phyloP scores from a whole-genome alignment of 2,888 invertebrate genomes.

The Hypolimnas misippus region DNA sequence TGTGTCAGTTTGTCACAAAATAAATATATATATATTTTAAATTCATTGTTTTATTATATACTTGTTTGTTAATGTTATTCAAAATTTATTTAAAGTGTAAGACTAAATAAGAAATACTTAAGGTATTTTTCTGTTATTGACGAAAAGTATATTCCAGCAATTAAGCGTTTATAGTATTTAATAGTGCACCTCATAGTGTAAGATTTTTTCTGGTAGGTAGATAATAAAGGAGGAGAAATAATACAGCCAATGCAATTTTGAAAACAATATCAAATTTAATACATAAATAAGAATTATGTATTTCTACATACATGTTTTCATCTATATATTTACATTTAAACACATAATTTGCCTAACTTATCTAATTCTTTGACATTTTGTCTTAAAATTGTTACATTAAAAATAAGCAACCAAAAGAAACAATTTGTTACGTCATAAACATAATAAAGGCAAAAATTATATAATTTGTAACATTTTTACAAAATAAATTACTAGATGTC shows the following conservation, averaged over 20 bases:
- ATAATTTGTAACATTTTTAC: slow-evolving; percentile 63
- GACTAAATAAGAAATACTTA: no score
- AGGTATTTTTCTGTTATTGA: no score
- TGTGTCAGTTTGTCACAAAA: background rate
- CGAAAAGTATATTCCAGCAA: no score
- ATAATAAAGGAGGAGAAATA: slow-evolving; percentile 57
- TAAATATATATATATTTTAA: slow-evolving; percentile 1
- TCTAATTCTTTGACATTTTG: slow-evolving; percentile 66
- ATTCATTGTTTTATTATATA: slow-evolving; percentile 5
- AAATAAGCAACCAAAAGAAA: slow-evolving; percentile 73
- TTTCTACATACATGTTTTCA: slow-evolving; percentile 80
- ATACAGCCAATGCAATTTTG: slow-evolving; percentile 78
- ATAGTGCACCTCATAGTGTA: no score
- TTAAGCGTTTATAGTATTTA: no score
- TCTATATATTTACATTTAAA: slow-evolving; percentile 82
- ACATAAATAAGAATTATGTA: slow-evolving; percentile 84
- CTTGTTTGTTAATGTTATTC: no score
- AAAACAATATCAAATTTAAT: slow-evolving; percentile 85
- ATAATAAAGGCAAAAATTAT: slow-evolving; percentile 64
- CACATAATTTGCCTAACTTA: slow-evolving; percentile 78
- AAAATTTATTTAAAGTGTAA: no score
- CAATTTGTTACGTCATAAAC: slow-evolving; percentile 63
- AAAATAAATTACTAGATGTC: slow-evolving; percentile 72
- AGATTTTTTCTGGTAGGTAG: no score
- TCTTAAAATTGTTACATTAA: slow-evolving; percentile 61